Evolutionary conservation across 2,888 invertebrate species (phyloP).

Genomic region (Leptinotarsa rubiginosa): DNA sequence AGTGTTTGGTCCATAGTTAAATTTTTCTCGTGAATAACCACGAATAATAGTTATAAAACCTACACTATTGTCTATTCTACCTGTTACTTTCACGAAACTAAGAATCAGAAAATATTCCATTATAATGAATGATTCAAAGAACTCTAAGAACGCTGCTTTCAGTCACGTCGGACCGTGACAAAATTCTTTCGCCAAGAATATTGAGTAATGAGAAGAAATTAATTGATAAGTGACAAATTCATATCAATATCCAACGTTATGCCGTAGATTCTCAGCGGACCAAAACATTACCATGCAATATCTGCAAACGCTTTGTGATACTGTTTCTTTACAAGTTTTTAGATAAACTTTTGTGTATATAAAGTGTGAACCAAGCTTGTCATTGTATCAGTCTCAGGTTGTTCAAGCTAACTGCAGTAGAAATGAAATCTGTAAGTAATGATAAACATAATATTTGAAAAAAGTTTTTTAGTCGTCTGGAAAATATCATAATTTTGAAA

Average conservation of each 20-base stretch:
- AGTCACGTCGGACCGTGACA: no score
- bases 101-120: no score
- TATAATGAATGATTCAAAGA: no score
- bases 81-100: no score
- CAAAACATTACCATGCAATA: constrained; percentile 14
- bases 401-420: background rate
- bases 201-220: no score
- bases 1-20: no score
- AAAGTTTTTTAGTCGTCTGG: background rate
- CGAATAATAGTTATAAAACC: no score
- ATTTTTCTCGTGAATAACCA: no score
- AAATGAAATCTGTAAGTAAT: constrained; percentile 6
- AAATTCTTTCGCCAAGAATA: no score
- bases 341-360: background rate
- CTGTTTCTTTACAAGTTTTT: constrained; percentile 5
- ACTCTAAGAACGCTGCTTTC: no score
- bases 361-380: background rate
- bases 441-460: background rate
- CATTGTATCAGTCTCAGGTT: background rate
- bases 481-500: background rate
- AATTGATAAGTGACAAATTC: background rate
- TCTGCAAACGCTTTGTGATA: background rate
- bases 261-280: constrained; percentile 3
- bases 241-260: constrained; percentile 5
- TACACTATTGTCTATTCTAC: no score